A percentile compares a stretch with the other conserved stretches of the same genome.
These are phyloP conservation scores for Eretmocerus hayati DNA, from an alignment of 2,888 invertebrate species.

Conservation along the genomic window DNA sequence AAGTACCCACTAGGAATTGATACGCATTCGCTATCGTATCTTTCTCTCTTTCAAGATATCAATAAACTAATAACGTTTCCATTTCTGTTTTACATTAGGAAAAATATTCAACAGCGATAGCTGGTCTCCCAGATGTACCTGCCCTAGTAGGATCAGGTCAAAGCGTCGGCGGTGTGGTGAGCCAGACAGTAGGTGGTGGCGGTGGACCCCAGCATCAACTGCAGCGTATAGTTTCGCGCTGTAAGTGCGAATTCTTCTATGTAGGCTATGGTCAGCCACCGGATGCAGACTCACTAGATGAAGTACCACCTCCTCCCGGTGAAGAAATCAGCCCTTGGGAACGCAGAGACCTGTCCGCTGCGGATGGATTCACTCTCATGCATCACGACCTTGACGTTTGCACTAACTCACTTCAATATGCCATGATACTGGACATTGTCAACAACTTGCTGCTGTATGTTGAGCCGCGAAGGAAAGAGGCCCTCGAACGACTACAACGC, in stretches of 20 bases:
- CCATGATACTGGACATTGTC: constrained; percentile 94
- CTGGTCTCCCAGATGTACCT: constrained; percentile 76
- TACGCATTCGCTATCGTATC: too few species aligned
- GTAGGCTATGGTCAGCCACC: constrained; percentile 80
- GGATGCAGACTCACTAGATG: constrained; percentile 56
- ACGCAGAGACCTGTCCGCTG: constrained; percentile 70
- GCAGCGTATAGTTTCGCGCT: constrained; percentile 93
- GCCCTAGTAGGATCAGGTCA: constrained; percentile 90
- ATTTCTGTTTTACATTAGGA: constrained; percentile 44
- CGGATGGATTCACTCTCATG: constrained; percentile 95
- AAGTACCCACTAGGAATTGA: too few species aligned
- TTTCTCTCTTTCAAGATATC: too few species aligned
- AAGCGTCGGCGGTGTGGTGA: constrained; percentile 94
- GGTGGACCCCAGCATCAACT: constrained; percentile 59
- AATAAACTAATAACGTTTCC: not conserved
- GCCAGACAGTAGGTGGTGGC: constrained; percentile 78
- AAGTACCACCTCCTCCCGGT: constrained; percentile 64
- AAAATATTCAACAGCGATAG: constrained; percentile 69
- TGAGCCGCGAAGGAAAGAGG: constrained; percentile 90
- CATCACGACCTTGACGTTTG: constrained; percentile 98
- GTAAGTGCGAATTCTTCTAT: constrained; percentile 97
- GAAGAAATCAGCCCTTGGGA: constrained; percentile 73
- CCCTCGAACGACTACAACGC: constrained; percentile 78
- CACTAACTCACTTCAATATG: constrained; percentile 89
- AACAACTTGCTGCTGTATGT: constrained; percentile 95